Base-by-base conservation (phyloP, 2,113 vertebrate genomes). In the Dolichallabes microphthalmus region DNA sequence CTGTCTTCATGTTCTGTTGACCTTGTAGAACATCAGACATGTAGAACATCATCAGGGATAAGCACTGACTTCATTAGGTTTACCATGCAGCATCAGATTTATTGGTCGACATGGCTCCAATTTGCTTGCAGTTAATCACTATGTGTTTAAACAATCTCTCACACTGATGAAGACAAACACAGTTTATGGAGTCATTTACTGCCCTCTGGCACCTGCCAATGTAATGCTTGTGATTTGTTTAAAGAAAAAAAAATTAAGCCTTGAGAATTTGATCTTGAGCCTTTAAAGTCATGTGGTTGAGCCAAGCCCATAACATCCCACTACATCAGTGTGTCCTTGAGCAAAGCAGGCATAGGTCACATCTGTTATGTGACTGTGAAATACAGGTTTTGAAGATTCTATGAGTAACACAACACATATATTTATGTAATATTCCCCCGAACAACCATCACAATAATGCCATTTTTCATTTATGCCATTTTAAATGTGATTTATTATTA, bases 91-190 rank as follows among this genome's bases (percentile, higher is more conserved):
- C 14, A 2, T 71, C 32, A 60, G 77, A 85, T 79, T 68, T 78
- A 79, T 61, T 57, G 75, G 60, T 53, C 14, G 3, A 52, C 83
- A 85, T 73, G 35, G 55, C 66, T 85, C 39, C 64, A 69, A 80
- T 80, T 80, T 85, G 77, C 66, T 58, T 7, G 17, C 30, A 71
- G 84, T 60, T 85, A 80, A 85, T 85, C 64, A 80, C 75, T 52
- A 35, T 71, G 22, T 69, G 32, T 80, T 80, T 69, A 60, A 55
- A 80, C 76, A 80, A 39, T 85, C 32, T 45, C 35, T 9, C 17
- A 61, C 61, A 32, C 76, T 39, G 39, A 68, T 73, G n/a, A 68
- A 85, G 32, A 57, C 76, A 73, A 71, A 80, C n/a, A 60, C 27
- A 58, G 35, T 68, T 71, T 66, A 78, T 85, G 30, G 74, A 66